Base-by-base conservation (phyloP, 1,140 invertebrate genomes). In the Drosophila rufa region DNA sequence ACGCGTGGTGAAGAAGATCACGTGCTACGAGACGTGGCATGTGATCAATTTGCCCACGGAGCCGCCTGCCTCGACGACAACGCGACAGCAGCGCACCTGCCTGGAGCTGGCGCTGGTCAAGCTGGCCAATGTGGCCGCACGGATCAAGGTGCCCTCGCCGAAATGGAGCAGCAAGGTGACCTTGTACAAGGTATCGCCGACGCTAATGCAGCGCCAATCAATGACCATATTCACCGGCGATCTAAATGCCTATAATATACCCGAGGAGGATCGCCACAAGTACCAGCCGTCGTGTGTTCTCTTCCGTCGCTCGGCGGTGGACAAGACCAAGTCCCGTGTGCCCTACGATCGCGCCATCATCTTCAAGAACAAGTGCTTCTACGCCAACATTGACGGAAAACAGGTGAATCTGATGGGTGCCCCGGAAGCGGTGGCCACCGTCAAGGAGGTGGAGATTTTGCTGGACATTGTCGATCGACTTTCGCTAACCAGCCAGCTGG, bases 11-110 rank as follows among this genome's bases (percentile, higher is more conserved):
- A 92, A 92, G 46, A 93, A 93, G 71, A 92, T 93, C 27, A 93
- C 92, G 3, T 92, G 92, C 71, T 93, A 92, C 50, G 92, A 93
- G 74, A 93, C 91, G 36, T 93, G 92, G 92, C 92, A 93, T 62
- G 92, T 93, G 38, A 92, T 93, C 1, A 82, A 83, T 33, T 66
- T 84, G 25, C 75, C 80, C 43, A 48, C 65, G 30, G 77, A 84
- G 12, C 14, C 50, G n/a, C 12, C 47, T 4, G 5, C 36, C 14
- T 1, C 22, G 8, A 71, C 69, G 62, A 0, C 40, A 12, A 22
- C 77, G 17, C 78, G 61, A 7, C 85, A 79, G 45, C 85, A 90
- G 73, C 79, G 82, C 55, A 89, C 91, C 62, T 68, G 71, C 74
- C 73, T 92, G 30, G 92, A 92, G 48, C 64, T 93, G 38, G 65